A percentile compares a stretch with the other conserved stretches of the same genome.
Evolutionary conservation across 2,797 vertebrate genomes (phyloP).

Genomic region (Poecilia wingei): DNA sequence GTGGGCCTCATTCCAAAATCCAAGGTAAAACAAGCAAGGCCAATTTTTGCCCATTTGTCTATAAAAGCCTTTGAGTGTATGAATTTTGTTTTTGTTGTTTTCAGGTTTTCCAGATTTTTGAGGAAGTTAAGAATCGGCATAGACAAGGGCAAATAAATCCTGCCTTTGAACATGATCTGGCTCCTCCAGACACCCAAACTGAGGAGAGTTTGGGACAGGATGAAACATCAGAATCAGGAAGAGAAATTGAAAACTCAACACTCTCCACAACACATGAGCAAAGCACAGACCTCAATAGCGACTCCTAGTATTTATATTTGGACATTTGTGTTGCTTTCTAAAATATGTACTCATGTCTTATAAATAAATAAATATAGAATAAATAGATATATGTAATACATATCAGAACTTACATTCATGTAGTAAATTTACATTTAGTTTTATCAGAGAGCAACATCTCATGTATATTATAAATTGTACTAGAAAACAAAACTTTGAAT

Average conservation of each 20-base stretch:
- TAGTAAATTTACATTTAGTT: neutral
- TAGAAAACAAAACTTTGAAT: neutral
- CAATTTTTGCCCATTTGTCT: neutral
- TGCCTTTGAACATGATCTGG: slow-evolving; percentile 68
- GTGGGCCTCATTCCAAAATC: slow-evolving; percentile 89
- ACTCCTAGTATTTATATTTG: neutral
- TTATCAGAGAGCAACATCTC: neutral
- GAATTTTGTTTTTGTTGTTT: slow-evolving; percentile 1
- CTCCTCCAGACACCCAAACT: slow-evolving; percentile 24
- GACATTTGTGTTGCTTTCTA: neutral
- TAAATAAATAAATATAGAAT: neutral
- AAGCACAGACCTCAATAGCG: slow-evolving; percentile 12
- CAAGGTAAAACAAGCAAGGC: neutral
- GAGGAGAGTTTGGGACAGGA: slow-evolving; percentile 11
- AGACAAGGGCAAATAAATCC: slow-evolving; percentile 64
- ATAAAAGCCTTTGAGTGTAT: neutral
- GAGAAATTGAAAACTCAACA: slow-evolving; percentile 23
- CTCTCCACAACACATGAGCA: slow-evolving; percentile 9
- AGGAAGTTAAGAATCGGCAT: slow-evolving; percentile 83
- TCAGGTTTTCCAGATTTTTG: slow-evolving; percentile 87
- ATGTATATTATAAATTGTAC: neutral
- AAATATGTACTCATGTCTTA: neutral
- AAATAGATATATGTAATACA: neutral
- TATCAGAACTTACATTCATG: neutral
- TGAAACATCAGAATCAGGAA: neutral